Evolutionary conservation across 2,888 invertebrate species (phyloP), one percentile per base, ranked within the genome.

Genomic region (Acleris holmiana): DNA sequence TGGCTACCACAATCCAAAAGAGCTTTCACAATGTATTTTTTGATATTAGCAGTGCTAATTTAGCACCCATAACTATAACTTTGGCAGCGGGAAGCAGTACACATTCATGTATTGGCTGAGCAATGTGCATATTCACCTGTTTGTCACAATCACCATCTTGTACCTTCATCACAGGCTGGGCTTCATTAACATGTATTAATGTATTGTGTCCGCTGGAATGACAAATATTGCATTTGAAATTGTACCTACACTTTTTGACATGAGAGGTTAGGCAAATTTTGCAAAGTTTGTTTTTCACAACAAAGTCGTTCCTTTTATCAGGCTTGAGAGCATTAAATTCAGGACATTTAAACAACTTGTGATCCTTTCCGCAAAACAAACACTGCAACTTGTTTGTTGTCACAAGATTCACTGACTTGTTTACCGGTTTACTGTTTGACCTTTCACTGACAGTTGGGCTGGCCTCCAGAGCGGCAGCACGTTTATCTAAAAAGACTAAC

Each of bases 261-360:
- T 47, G 56, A 18, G 2, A 7, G 3, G 25, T n/a, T 8, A 57
- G 60, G 23, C 60, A 60, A 44, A 60, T 51, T 23, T 50, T 44
- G 15, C 57, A 57, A 17, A 57, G 17, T 2, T 48, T 48, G n/a
- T 48, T 46, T 7, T 57, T 60, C 2, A 19, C 19, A n/a, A 18
- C 13, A 46, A n/a, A 25, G 18, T 44, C 29, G 13, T 19, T 2
- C 23, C 60, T 23, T 4, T 53, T 25, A 1, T 7, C n/a, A 13
- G 51, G 29, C 18, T 25, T 6, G 8, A 60, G 15, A 2, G 50
- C 17, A 46, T 25, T 41, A 29, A 60, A 60, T 46, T 40, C 18
- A 13, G 60, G 51, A 29, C 60, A 60, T 25, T 60, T 60, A 18
- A 17, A 51, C 4, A 60, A 6, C 19, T 44, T 60, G 15, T 60